Evolutionary conservation across 2,888 invertebrate genomes (phyloP).

Genomic region (Latrodectus elegans): DNA sequence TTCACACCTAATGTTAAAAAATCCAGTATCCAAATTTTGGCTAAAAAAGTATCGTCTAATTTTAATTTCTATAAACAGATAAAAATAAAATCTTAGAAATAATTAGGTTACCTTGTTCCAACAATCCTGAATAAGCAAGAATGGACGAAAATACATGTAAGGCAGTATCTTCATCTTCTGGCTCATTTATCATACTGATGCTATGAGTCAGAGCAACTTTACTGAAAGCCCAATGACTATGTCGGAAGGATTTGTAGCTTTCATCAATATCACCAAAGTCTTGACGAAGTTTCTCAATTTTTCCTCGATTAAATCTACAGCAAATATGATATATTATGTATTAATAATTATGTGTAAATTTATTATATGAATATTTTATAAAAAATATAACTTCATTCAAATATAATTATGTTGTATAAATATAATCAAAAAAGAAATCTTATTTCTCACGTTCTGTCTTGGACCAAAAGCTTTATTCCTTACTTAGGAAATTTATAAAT

Average conservation of each 20-base stretch:
- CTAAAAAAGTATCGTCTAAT: too few relatives aligned
- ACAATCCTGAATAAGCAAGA: constrained; percentile 89
- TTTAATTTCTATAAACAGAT: too few relatives aligned
- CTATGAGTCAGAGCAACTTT: constrained; percentile 87
- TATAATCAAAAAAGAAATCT: too few relatives aligned
- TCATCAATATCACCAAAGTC: constrained; percentile 81
- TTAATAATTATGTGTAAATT: not conserved
- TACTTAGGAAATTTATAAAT: too few relatives aligned
- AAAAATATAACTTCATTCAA: not conserved
- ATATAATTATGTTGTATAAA: not conserved
- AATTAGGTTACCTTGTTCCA: constrained; percentile 57
- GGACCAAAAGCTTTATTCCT: too few relatives aligned
- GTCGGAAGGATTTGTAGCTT: constrained; percentile 81
- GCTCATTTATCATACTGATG: constrained; percentile 87
- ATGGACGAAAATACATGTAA: constrained; percentile 91
- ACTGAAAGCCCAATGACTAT: constrained; percentile 86
- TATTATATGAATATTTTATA: not conserved
- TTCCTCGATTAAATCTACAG: constrained; percentile 83
- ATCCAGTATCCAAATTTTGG: too few relatives aligned
- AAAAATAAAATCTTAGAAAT: not conserved
- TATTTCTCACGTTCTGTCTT: too few relatives aligned
- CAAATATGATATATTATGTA: not conserved
- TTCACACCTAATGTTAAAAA: too few relatives aligned
- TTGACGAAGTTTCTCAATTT: constrained; percentile 81
- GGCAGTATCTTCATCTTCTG: constrained; percentile 87